Conservation (phyloP, 1,140 invertebrate species). For the Akabosia matsudoensis region DNA sequence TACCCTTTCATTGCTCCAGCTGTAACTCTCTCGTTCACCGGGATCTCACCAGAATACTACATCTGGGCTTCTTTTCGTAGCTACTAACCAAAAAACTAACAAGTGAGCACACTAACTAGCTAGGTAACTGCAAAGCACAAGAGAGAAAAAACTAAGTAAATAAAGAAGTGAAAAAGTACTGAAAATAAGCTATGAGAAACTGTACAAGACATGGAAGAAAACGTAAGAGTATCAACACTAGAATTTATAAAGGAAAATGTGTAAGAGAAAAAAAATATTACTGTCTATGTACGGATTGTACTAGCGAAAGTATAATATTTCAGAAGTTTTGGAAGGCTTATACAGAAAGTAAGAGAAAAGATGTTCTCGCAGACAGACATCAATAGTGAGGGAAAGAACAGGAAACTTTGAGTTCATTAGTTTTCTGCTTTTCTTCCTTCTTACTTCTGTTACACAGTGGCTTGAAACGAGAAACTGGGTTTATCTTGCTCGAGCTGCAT, state of each 20-base stretch:
- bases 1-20: not conserved
- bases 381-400: not conserved
- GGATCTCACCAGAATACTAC: not conserved
- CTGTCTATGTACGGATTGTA: no score
- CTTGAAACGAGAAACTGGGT: not conserved
- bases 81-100: not conserved
- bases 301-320: no score
- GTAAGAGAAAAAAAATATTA: no score
- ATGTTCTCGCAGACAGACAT: not conserved
- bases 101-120: slow-evolving; percentile 1
- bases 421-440: not conserved
- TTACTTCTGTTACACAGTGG: not conserved
- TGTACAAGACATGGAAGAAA: not conserved
- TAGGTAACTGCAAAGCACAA: not conserved
- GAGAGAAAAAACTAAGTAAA: slow-evolving; percentile 14
- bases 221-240: not conserved
- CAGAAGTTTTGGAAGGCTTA: no score
- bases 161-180: slow-evolving; percentile 6
- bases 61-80: not conserved
- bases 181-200: not conserved
- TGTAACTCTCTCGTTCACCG: not conserved
- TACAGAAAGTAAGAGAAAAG: not conserved
- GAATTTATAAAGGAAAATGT: not conserved
- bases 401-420: slow-evolving; percentile 13
- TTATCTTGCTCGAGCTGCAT: not conserved